Evolutionary conservation across 2,113 vertebrate species (phyloP).

Genomic region (Callionymus lyra): DNA sequence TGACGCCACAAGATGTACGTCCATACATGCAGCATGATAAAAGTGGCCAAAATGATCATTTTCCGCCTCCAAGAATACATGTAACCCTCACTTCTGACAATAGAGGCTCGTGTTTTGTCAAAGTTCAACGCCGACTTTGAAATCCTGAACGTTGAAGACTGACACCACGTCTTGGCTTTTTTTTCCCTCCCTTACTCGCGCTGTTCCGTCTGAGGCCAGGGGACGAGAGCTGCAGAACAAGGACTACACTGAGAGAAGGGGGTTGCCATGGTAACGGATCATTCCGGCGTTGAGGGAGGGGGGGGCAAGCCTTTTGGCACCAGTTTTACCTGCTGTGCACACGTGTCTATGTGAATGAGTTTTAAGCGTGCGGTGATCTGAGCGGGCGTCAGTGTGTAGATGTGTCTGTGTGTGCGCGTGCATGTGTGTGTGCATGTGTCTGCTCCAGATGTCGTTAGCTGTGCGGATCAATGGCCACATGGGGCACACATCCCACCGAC

Average conservation of each 20-base stretch:
- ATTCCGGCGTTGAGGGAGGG: conserved; percentile 41
- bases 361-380: conserved; percentile 18
- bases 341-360: conserved; percentile 28
- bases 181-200: conserved; percentile 28
- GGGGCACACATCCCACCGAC: conserved; percentile 30
- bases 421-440: conserved; percentile 12
- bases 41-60: no score
- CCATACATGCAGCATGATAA: no score
- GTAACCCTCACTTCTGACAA: no score
- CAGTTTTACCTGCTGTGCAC: conserved; percentile 34
- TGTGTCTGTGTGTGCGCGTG: conserved; percentile 5
- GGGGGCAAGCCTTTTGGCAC: conserved; percentile 56
- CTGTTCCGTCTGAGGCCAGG: conserved; percentile 35
- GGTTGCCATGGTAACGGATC: conserved; percentile 63
- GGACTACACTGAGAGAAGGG: conserved; percentile 29
- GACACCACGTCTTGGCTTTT: no score
- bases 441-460: conserved; percentile 58
- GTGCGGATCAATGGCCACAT: conserved; percentile 37
- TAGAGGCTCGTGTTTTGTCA: conserved; percentile 62
- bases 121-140: neutral
- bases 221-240: conserved; percentile 17
- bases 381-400: conserved; percentile 14
- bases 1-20: no score
- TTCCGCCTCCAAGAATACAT: no score
- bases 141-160: no score